Base-by-base conservation (phyloP, 2,888 invertebrate genomes). In the Meteorus cinctellus region DNA sequence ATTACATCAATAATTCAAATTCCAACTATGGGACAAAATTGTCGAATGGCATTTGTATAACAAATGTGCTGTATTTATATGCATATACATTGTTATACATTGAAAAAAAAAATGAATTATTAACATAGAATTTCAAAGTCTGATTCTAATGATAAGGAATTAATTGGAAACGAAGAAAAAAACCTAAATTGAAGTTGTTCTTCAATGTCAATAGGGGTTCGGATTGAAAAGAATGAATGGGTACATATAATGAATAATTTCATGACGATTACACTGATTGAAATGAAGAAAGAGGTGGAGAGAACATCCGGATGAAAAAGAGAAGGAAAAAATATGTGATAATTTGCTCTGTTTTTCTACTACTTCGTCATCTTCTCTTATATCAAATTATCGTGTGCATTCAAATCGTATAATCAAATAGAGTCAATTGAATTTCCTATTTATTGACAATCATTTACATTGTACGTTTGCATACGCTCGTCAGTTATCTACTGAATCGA, bases 71-170 rank as follows among this genome's bases (percentile, higher is more conserved):
- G 0, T 24, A 24, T 24, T 24, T 24, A 24, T 24, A 24, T 24
- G 24, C 24, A 24, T 24, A 24, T 24, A 24, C 1, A 24, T 24
- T 24, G 24, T 24, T 24, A 24, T 24, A 24, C 24, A 24, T 24
- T 34, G 34, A 0, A 8, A 41, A 10, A 41, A 71, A 31, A 66
- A 71, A 55, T 45, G 48, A 60, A 55, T 69, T 12, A 69, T 69
- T 29, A 51, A 12, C 5, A 48, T 69, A 4, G n/a, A 48, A 45
- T 48, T 8, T n/a, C 5, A 19, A n/a, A 6, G 29, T 19, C 45
- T 55, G 36, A 69, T 29, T 69, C 24, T 55, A 34, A 55, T 55
- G 19, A 55, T 55, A 1, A 19, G n/a, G 6, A 8, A n/a, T 55
- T 19, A 19, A 55, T 8, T 55, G n/a, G 24, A 55, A 19, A 6